Conservation (phyloP, 2,113 vertebrate species). For the Misgurnus anguillicaudatus region DNA sequence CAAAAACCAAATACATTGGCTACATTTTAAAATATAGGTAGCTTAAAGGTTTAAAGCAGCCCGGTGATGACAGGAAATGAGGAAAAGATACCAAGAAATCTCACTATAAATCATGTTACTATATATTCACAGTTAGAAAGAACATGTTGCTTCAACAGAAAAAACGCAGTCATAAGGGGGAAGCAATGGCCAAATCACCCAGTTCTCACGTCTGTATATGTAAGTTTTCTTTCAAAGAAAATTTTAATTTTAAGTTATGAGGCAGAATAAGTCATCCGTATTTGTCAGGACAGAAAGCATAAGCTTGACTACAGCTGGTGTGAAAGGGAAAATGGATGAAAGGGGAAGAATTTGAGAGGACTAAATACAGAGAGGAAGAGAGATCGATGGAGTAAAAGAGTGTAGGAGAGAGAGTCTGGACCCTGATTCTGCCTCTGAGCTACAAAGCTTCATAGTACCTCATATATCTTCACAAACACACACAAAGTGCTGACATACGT, state of each 20-base stretch:
- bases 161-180: not conserved
- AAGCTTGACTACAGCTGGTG: not conserved
- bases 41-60: too few relatives aligned
- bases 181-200: not conserved
- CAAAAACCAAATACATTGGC: too few relatives aligned
- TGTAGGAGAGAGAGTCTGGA: not conserved
- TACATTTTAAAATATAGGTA: too few relatives aligned
- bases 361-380: not conserved
- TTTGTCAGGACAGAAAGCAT: not conserved
- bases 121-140: not conserved
- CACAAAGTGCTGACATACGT: too few relatives aligned
- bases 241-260: conserved; percentile 11
- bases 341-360: not conserved
- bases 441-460: conserved; percentile 6
- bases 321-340: conserved; percentile 18
- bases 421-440: conserved; percentile 1
- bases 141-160: not conserved
- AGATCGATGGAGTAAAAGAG: conserved; percentile 15
- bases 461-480: conserved; percentile 28
- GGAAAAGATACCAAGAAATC: not conserved
- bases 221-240: conserved; percentile 10
- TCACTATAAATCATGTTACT: conserved; percentile 16
- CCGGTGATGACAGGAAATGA: too few relatives aligned
- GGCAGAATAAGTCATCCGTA: not conserved
- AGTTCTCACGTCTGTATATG: conserved; percentile 19